phyloP scores from a whole-genome alignment of 2,113 vertebrate genomes.

The Arizona elegans region DNA sequence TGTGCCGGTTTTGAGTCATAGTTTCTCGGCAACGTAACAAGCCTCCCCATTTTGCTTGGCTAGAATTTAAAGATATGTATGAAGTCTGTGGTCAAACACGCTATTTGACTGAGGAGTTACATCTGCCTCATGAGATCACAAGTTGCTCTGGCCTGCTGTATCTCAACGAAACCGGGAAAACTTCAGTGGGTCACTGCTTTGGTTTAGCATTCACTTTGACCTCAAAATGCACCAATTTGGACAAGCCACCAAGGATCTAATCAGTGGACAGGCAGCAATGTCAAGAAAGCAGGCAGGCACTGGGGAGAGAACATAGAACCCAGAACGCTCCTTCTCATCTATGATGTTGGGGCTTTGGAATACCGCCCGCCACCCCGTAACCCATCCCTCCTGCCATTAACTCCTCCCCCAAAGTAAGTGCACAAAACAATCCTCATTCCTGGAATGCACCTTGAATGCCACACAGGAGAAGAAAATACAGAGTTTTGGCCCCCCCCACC shows the following conservation, averaged over 20 bases:
- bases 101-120: not conserved
- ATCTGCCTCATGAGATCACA: not conserved
- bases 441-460: constrained; percentile 49
- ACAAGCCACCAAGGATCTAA: not conserved
- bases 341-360: not conserved
- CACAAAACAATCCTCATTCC: constrained; percentile 21
- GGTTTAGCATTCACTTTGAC: not conserved
- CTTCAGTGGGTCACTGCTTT: not conserved
- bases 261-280: not conserved
- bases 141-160: not conserved
- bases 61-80: not conserved
- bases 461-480: constrained; percentile 15
- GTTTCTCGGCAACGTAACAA: not conserved
- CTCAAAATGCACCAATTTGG: not conserved
- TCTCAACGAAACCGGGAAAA: not conserved
- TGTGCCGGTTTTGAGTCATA: not conserved
- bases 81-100: not conserved
- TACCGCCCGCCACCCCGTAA: not conserved
- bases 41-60: not conserved
- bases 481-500: not conserved
- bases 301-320: not conserved
- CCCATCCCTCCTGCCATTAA: not conserved
- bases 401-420: constrained; percentile 12
- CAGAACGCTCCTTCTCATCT: not conserved
- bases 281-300: constrained; percentile 2